Evolutionary conservation across 2,113 vertebrate species (phyloP).

Genomic region (Boulengeromyrus knoepffleri): DNA sequence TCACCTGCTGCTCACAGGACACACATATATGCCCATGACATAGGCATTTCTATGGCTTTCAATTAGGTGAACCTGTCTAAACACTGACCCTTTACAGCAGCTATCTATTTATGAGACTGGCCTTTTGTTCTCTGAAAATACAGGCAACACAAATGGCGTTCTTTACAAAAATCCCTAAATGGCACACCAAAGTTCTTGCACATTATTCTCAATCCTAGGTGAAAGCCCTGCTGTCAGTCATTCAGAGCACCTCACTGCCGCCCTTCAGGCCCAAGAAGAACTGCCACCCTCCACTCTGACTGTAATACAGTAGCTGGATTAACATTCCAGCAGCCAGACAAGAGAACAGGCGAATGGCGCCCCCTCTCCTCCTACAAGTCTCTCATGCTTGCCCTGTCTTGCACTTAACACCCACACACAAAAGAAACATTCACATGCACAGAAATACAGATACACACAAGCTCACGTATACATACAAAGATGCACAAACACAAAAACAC

Average conservation of each 20-base stretch:
- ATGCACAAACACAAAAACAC: not conserved
- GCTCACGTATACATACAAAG: not conserved
- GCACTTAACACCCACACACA: conserved; percentile 37
- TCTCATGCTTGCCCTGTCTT: conserved; percentile 38
- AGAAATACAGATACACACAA: not conserved
- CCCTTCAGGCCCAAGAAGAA: conserved; percentile 31
- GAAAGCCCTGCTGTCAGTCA: conserved; percentile 18
- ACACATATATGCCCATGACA: not conserved
- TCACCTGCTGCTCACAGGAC: not conserved
- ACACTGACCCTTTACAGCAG: conserved; percentile 6
- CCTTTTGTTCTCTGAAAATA: not conserved
- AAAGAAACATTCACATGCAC: not conserved
- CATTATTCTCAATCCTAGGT: conserved; percentile 20
- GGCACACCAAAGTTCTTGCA: conserved; percentile 6
- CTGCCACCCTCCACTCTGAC: conserved; percentile 48
- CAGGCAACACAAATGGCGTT: not conserved
- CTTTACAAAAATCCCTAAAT: conserved; percentile 17
- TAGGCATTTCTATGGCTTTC: not conserved
- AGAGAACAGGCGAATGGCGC: conserved; percentile 30
- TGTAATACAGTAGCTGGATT: conserved; percentile 63
- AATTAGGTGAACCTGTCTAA: conserved; percentile 18
- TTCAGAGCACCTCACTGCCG: not conserved
- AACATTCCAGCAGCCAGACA: conserved; percentile 59
- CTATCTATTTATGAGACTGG: not conserved
- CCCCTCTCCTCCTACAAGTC: conserved; percentile 22